Percentiles rank a stretch among this genome's conserved stretches.
phyloP scores from a whole-genome alignment of 2,797 vertebrate genomes.

The Vespertilio murinus region DNA sequence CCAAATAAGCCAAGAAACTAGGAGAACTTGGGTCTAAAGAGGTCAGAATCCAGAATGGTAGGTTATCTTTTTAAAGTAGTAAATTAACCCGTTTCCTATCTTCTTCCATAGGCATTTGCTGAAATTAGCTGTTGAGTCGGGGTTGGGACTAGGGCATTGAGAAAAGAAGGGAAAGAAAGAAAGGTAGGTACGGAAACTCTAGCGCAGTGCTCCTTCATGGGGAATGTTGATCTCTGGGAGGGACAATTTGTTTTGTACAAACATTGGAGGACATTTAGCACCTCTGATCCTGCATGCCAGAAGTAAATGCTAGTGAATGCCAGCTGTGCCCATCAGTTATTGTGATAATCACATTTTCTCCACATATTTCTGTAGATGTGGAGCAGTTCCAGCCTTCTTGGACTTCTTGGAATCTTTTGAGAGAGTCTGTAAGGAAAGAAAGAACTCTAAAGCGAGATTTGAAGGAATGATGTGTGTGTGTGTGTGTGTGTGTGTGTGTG shows the following conservation, averaged over 20 bases:
- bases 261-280: not conserved
- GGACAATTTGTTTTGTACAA: not conserved
- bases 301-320: not conserved
- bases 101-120: not conserved
- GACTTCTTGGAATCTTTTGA: not conserved
- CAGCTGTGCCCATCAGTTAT: not conserved
- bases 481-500: not conserved
- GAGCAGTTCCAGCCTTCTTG: not conserved
- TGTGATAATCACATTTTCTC: not conserved
- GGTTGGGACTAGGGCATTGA: not conserved
- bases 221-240: not conserved
- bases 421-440: not conserved
- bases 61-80: not conserved
- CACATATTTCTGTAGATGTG: not conserved
- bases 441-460: not conserved
- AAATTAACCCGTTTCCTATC: not conserved
- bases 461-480: not conserved
- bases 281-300: not conserved
- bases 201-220: not conserved
- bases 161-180: not conserved
- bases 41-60: not conserved
- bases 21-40: not conserved
- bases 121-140: not conserved
- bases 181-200: not conserved
- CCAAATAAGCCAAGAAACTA: not conserved